Evolutionary conservation across 2,888 invertebrate species (phyloP), one percentile per base, ranked within the genome.

Genomic region (Diogma glabrata): DNA sequence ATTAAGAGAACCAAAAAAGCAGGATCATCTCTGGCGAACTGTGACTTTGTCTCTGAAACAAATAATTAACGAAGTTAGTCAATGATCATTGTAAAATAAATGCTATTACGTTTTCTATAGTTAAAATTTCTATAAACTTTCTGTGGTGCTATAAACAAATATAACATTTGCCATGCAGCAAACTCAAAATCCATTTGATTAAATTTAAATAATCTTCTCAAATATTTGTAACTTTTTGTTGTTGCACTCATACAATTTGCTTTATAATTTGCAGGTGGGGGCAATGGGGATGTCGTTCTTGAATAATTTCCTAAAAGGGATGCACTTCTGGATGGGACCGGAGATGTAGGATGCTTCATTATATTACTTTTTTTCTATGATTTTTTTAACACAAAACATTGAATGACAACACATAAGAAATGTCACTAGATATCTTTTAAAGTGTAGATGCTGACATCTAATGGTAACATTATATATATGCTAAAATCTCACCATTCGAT

Each of bases 181-280:
- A 94, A 97, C 67, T 99, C 95, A 73, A 99, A 99, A 72, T 99
- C 97, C 97, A 99, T 99, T 73, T 97, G 96, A 63, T 89, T 82
- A 65, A 94, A 93, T 69, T 90, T 88, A 53, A 91, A 75, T 53
- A 93, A 71, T 63, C 91, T 78, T 57, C 88, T 74, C 49, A 94
- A 72, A 70, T 92, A 92, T 73, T 87, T 87, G 71, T 87, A 88
- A 55, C 87, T 78, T 72, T 94, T 93, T 40, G 87, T 84, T 38
- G 91, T 84, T 3, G 92, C 93, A 52, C 87, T 84, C 61, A 85
- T 82, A 60, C 83, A 83, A 59, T 83, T 80, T 46, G 78, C 76
- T 60, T 82, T 81, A 62, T 75, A 75, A 61, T 78, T 80, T 17
- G 75, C 78, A 22, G 86, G 86, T 16, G 79, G 77, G 52, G 86